These are phyloP conservation scores for Typhlichthys subterraneus DNA, from an alignment of 2,797 vertebrate genomes.

Conservation along the genomic window DNA sequence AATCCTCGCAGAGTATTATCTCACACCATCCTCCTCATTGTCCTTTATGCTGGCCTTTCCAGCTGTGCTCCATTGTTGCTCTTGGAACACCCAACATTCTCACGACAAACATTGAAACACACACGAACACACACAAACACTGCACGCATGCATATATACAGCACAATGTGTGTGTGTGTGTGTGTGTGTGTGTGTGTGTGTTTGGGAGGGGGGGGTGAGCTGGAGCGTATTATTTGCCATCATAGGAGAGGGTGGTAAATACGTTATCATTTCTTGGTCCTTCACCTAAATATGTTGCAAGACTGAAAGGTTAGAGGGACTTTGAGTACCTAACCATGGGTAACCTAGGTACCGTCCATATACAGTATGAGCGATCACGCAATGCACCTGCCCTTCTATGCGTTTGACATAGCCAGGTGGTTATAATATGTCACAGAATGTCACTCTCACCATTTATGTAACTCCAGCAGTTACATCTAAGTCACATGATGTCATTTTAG, in stretches of 20 bases:
- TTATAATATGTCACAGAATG: neutral
- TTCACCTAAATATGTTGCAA: slow-evolving; percentile 1
- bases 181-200: neutral
- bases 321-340: slow-evolving; percentile 6
- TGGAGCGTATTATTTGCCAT: slow-evolving; percentile 19
- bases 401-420: neutral
- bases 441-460: neutral
- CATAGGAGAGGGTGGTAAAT: neutral
- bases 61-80: neutral
- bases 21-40: slow-evolving; percentile 16
- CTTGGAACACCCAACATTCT: slow-evolving; percentile 8
- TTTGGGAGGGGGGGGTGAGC: neutral
- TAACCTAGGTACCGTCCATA: too few species aligned
- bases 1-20: slow-evolving; percentile 22
- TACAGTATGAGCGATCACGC: neutral
- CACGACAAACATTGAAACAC: slow-evolving; percentile 7
- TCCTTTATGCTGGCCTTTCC: neutral
- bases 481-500: neutral
- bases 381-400: neutral
- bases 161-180: neutral
- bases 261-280: slow-evolving; percentile 10
- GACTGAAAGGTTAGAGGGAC: neutral
- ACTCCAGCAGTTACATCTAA: slow-evolving; percentile 1
- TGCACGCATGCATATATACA: neutral
- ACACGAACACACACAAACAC: slow-evolving; percentile 4